phyloP scores from a whole-genome alignment of 2,888 invertebrate species.

The Zaprionus lineosus region DNA sequence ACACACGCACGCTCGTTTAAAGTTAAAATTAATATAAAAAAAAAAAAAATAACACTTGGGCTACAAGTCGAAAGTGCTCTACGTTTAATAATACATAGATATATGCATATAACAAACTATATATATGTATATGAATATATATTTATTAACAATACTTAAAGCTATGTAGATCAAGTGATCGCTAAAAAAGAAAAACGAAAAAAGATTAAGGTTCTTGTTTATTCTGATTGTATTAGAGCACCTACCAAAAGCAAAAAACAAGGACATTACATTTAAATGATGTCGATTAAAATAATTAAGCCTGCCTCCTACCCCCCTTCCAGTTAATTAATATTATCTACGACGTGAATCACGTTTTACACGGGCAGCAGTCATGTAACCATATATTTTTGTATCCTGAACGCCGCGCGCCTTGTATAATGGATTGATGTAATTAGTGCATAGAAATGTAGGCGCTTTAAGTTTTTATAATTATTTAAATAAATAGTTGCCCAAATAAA shows the following conservation, averaged over 20 bases:
- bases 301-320: constrained; percentile 2
- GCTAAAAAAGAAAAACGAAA: constrained; percentile 16
- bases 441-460: constrained; percentile 58
- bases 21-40: constrained; percentile 53
- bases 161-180: constrained; percentile 35
- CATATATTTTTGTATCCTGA: background rate
- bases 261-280: constrained; percentile 22
- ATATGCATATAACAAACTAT: constrained; percentile 22
- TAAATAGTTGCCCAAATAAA: constrained; percentile 50
- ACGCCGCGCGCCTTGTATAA: constrained; percentile 17
- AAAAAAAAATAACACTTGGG: constrained; percentile 51
- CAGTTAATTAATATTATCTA: constrained; percentile 25
- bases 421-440: constrained; percentile 61
- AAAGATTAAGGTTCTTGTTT: too few relatives aligned
- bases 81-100: constrained; percentile 43
- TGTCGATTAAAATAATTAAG: constrained; percentile 30
- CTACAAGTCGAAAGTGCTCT: constrained; percentile 63
- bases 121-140: constrained; percentile 37
- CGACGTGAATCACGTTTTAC: too few relatives aligned
- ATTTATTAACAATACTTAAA: constrained; percentile 14
- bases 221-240: too few relatives aligned
- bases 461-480: constrained; percentile 49
- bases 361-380: too few relatives aligned
- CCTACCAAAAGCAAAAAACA: background rate
- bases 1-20: too few relatives aligned